Evolutionary conservation across 1,140 invertebrate genomes (phyloP).

Genomic region (Hyles vespertilio): DNA sequence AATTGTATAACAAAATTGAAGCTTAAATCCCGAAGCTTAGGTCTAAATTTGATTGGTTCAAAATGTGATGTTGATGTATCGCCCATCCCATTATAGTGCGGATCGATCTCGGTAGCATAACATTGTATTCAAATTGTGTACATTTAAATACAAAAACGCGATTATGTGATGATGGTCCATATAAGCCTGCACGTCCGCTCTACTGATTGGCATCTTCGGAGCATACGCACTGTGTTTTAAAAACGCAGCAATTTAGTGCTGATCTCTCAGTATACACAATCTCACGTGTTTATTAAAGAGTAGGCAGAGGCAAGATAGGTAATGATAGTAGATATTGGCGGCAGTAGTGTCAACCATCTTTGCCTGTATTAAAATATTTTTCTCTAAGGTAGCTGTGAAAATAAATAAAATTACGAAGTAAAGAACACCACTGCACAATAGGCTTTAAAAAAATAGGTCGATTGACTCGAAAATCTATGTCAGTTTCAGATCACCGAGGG

Average conservation of each 20-base stretch:
- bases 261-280: background rate
- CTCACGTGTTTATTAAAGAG: no score
- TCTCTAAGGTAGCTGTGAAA: no score
- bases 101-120: conserved; percentile 59
- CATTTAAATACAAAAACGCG: conserved; percentile 73
- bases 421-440: no score
- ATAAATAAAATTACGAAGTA: no score
- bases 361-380: no score
- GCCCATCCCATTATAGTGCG: conserved; percentile 54
- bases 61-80: conserved; percentile 14
- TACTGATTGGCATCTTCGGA: conserved; percentile 51
- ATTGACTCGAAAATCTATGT: no score
- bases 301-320: no score
- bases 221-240: conserved; percentile 28
- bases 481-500: no score
- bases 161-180: conserved; percentile 63
- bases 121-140: conserved; percentile 70
- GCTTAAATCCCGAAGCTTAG: background rate
- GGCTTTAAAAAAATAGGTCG: no score
- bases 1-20: background rate
- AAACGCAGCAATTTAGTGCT: conserved; percentile 23
- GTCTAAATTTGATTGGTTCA: conserved; percentile 4
- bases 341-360: no score
- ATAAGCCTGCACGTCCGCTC: conserved; percentile 53
- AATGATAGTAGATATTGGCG: no score